Base-by-base conservation (phyloP, 2,888 invertebrate species). In the Drosophila rubida region DNA sequence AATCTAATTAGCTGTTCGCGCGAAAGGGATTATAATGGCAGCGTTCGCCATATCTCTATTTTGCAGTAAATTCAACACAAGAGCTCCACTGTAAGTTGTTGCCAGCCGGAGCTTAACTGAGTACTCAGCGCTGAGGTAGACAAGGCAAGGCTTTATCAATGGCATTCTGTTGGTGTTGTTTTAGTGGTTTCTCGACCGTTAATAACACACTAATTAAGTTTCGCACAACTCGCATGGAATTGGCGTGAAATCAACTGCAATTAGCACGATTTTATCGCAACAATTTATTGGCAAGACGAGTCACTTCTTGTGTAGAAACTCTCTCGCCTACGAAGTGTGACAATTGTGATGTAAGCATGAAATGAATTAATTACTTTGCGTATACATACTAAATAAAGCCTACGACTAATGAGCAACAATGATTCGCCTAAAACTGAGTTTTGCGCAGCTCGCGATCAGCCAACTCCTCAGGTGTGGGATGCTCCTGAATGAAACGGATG, bases 381-480 rank as follows among this genome's bases (percentile, higher is more conserved):
- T 32, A 32, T 32, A 32, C 32, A 19, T 19, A 27, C 27, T 27
- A 27, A 27, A 35, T 37, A 23, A 44, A 32, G 14, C 30, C 66
- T 54, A 63, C 39, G 35, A 49, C 42, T 53, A 57, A 19, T 32
- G 14, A 27, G n/a, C 13, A 37, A 37, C 35, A 37, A 9, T 16
- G 53, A 44, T 11, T 8, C 5, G 5, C 45, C 69, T 74, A 89
- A 25, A 78, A 4, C 50, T 89, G 87, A 6, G 62, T 63, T 16
- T 77, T 78, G 32, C 89, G 85, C 16, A 76, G 74, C 4, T 64
- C 61, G 11, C 78, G 87, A 75, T 90, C 90, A 11, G 78, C 76
- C 62, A 82, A 44, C 53, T 91, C 91, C 57, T 91, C 91, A 2
- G 77, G 69, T 4, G 89, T 87, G 25, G 91, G 92, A 76, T 91